Evolutionary conservation across 1,140 invertebrate species (phyloP), one percentile per base, ranked within the genome.

Genomic region (Zaprionus inermis): DNA sequence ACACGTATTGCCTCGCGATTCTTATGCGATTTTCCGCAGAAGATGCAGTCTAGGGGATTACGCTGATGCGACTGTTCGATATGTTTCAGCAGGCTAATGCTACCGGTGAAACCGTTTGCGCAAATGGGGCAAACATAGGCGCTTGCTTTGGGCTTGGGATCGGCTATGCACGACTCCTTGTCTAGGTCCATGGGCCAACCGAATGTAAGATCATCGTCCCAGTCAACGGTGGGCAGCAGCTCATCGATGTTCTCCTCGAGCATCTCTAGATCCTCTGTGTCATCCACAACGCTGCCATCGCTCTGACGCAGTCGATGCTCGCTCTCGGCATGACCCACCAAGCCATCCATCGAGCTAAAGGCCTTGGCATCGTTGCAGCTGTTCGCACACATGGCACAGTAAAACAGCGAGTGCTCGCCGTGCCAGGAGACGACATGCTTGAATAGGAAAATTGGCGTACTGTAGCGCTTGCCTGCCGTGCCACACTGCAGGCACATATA

Each of bases 201-300:
- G 12, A 88, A 88, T 12, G 84, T 83, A 0, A 89, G 52, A 41
- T 88, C 83, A 54, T 88, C 84, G 11, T 67, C 83, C 84, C 84
- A 83, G 34, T 88, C 84, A 2, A 83, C 49, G 10, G 64, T 79
- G 10, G 84, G 83, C 52, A 86, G 30, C 7, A 88, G 36, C 20
- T 88, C 84, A 5, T 88, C 83, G 30, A 88, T 88, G 36, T 89
- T 89, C 73, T 88, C 83, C 44, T 88, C 83, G 1, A 88, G 65
- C 83, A 88, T 88, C 55, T 88, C 83, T 24, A 88, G 41, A 16
- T 88, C 71, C 36, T 88, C 84, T 0, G 80, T 88, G 3, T 88
- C 83, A 16, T 83, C 84, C 4, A 79, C 63, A 24, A 71, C 49
- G 54, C 82, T 86, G 11, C 14, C 73, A 30, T 69, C 72, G 32